Percentiles rank a stretch among this genome's conserved stretches.
These are phyloP conservation scores for Agonum fuliginosum DNA, from an alignment of 2,888 invertebrate genomes.

Conservation along the genomic window DNA sequence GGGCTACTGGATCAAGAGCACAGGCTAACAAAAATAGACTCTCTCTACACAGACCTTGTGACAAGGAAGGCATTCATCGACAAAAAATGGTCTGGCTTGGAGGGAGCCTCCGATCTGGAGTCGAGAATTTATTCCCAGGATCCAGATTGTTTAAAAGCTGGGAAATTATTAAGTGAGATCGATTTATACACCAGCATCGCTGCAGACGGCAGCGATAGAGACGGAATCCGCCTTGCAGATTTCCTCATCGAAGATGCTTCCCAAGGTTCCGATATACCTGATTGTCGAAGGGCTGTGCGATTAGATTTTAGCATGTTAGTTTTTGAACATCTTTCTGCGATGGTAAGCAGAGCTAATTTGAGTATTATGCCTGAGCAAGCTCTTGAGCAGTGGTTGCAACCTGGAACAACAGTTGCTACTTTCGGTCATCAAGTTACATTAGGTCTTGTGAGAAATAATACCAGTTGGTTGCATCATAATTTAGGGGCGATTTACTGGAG, in stretches of 20 bases:
- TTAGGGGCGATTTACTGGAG: slow-evolving; percentile 88
- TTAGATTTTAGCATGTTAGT: slow-evolving; percentile 79
- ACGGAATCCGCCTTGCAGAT: slow-evolving; percentile 71
- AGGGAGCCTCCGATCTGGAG: slow-evolving; percentile 78
- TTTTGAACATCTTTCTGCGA: slow-evolving; percentile 79
- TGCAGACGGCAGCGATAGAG: slow-evolving; percentile 75
- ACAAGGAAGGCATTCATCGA: slow-evolving; percentile 80
- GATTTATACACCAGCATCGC: slow-evolving; percentile 81
- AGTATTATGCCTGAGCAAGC: slow-evolving; percentile 74
- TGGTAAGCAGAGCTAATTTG: slow-evolving; percentile 74
- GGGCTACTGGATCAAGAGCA: slow-evolving; percentile 86
- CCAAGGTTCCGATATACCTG: slow-evolving; percentile 73
- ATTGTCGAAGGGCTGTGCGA: slow-evolving; percentile 78
- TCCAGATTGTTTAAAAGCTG: slow-evolving; percentile 80
- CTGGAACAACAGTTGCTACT: slow-evolving; percentile 70
- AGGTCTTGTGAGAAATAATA: slow-evolving; percentile 79
- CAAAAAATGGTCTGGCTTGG: slow-evolving; percentile 76
- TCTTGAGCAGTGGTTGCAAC: slow-evolving; percentile 71
- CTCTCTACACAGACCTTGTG: slow-evolving; percentile 79
- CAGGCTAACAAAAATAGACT: slow-evolving; percentile 77
- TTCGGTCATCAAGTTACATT: slow-evolving; percentile 80
- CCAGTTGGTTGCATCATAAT: slow-evolving; percentile 88
- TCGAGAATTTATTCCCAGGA: slow-evolving; percentile 77
- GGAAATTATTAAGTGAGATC: slow-evolving; percentile 78
- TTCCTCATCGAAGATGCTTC: slow-evolving; percentile 65